These are phyloP conservation scores for Troides aeacus DNA, from an alignment of 2,888 invertebrate species.

Conservation along the genomic window DNA sequence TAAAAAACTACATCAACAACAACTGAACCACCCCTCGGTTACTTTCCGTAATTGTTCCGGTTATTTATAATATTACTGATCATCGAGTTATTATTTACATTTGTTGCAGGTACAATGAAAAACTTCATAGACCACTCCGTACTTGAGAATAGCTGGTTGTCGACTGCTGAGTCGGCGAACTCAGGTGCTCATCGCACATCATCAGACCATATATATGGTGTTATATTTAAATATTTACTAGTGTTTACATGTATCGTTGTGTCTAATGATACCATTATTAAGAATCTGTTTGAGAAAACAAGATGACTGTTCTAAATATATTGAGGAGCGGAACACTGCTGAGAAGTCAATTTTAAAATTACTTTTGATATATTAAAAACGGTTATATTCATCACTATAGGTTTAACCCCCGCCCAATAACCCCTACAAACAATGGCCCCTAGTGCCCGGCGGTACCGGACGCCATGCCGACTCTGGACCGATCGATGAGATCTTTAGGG, in stretches of 20 bases:
- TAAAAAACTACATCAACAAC: neutral
- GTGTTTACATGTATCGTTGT: neutral
- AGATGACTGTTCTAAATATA: constrained; percentile 17
- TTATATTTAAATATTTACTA: neutral
- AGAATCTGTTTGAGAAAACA: constrained; percentile 2
- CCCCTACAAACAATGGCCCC: too few species aligned
- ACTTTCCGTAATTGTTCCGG: neutral
- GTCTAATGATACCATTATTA: neutral
- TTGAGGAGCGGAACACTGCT: neutral
- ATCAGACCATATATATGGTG: neutral
- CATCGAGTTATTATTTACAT: neutral
- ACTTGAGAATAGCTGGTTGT: constrained; percentile 75
- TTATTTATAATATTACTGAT: too few species aligned
- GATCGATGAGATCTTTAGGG: too few species aligned
- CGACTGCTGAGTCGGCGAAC: constrained; percentile 70
- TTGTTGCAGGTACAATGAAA: constrained; percentile 64
- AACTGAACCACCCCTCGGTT: neutral
- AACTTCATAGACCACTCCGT: constrained; percentile 77
- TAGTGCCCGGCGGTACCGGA: too few species aligned
- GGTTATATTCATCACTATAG: neutral
- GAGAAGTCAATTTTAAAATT: constrained; percentile 6
- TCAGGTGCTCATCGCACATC: constrained; percentile 45
- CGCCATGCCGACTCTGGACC: too few species aligned
- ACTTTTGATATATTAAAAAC: neutral
- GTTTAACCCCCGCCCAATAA: neutral